These are phyloP conservation scores for Eubasilissa regina DNA, from an alignment of 1,140 invertebrate genomes.

Conservation along the genomic window DNA sequence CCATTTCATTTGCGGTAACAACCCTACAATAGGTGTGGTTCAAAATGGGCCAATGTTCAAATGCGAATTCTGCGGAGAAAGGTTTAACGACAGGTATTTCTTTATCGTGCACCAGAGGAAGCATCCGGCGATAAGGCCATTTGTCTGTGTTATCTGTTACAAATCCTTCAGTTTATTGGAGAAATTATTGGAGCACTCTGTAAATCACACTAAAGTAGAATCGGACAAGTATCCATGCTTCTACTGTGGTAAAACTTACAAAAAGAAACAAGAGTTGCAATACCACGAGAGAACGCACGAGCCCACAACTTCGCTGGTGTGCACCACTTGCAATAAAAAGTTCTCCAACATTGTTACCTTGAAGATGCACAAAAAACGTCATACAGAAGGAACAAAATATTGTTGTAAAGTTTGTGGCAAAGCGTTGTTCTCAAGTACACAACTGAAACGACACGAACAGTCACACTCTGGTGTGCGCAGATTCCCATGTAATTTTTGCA, in stretches of 20 bases:
- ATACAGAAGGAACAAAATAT: slow-evolving; percentile 36
- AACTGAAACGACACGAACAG: slow-evolving; percentile 46
- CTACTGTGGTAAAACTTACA: slow-evolving; percentile 42
- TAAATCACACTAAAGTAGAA: not conserved
- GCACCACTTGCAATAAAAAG: slow-evolving; percentile 46
- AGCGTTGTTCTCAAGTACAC: slow-evolving; percentile 35
- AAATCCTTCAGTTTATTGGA: slow-evolving; percentile 19
- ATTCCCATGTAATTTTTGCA: slow-evolving; percentile 52
- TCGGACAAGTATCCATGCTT: slow-evolving; percentile 1
- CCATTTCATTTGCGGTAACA: slow-evolving; percentile 22
- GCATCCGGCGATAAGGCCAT: slow-evolving; percentile 54
- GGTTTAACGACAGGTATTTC: slow-evolving; percentile 32
- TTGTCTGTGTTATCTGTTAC: slow-evolving; percentile 53
- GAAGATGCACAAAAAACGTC: slow-evolving; percentile 47
- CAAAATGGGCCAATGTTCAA: slow-evolving; percentile 42
- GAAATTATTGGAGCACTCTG: slow-evolving; percentile 32
- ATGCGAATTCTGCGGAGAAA: slow-evolving; percentile 47
- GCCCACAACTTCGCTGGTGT: slow-evolving; percentile 12
- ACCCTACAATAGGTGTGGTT: not conserved
- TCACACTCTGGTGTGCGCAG: slow-evolving; percentile 33
- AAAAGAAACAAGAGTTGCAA: slow-evolving; percentile 42
- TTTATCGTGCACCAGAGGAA: slow-evolving; percentile 54
- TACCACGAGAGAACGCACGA: slow-evolving; percentile 40
- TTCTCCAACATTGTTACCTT: slow-evolving; percentile 47
- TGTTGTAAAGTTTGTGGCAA: slow-evolving; percentile 44